Evolutionary conservation across 2,888 invertebrate genomes (phyloP).

Genomic region (Andrena flavipes): DNA sequence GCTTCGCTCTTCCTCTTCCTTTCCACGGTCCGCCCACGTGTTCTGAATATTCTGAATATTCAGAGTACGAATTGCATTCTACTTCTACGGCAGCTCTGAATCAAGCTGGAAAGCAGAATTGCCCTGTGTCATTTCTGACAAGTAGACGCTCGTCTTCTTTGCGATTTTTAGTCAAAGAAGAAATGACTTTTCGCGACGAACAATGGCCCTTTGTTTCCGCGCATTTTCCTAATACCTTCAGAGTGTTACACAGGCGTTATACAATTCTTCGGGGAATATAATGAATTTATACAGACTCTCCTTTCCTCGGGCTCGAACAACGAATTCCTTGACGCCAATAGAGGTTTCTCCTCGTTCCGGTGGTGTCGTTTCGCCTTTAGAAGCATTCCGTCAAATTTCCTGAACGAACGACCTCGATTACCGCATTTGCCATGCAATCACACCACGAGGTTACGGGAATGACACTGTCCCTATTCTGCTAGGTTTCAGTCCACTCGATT

Average conservation of each 20-base stretch:
- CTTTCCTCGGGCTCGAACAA: neutral
- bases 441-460: constrained; percentile 9
- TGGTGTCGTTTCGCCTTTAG: constrained; percentile 32
- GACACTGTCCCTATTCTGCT: constrained; percentile 12
- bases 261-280: constrained; percentile 5
- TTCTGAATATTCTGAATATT: too few species aligned
- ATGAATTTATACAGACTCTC: constrained; percentile 2
- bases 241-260: constrained; percentile 20
- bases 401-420: constrained; percentile 39
- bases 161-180: too few species aligned
- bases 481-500: constrained; percentile 27
- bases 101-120: too few species aligned
- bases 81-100: too few species aligned
- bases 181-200: constrained; percentile 19
- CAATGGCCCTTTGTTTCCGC: constrained; percentile 31
- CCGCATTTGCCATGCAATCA: constrained; percentile 20
- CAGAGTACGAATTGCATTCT: too few species aligned
- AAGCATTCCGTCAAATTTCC: constrained; percentile 47
- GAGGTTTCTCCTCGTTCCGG: constrained; percentile 43
- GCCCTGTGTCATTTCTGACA: too few species aligned
- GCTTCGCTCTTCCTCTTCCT: neutral
- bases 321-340: constrained; percentile 22
- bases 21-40: too few species aligned
- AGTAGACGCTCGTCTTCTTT: too few species aligned
- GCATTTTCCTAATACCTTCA: constrained; percentile 8